Base-by-base conservation (phyloP, 2,888 invertebrate genomes). In the Teinopalpus imperialis region DNA sequence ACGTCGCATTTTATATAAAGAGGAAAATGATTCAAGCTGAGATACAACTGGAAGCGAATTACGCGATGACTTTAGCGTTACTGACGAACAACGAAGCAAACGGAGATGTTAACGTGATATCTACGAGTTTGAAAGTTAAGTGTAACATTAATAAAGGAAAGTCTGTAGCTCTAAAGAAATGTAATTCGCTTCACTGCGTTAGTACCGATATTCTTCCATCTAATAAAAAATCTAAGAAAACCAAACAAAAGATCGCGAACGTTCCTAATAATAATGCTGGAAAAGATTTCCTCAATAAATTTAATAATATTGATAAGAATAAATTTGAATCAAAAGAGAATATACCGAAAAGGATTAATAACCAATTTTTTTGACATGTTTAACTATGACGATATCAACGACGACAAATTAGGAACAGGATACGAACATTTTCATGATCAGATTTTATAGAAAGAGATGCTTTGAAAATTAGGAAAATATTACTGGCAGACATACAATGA, bases 11-110 rank as follows among this genome's bases (percentile, higher is more conserved):
- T 45, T 81, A 71, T 20, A 71, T 78, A 7, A 67, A 67, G 14
- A 66, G 66, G 6, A 66, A 69, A 32, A 57, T 62, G 49, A 27
- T 75, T 0, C 58, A 67, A 35, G 67, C 70, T 1, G 79, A 81
- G 37, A 43, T 79, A 13, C 49, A 59, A 1, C 57, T 66, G 45
- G 59, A 63, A 7, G 57, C 47, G 1, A 66, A 64, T 18, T 63
- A 63, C 13, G 62, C 70, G 0, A 66, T 47, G 29, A 61, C 36
- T 23, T 64, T 73, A 18, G 57, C 47, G 39, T 72, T 68, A 20
- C 47, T 54, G 7, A 39, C 35, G 7, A 40, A n/a, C n/a, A n/a
- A 40, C 5, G 3, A 23, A 14, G 8, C 0, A 4, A 14, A 10
- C 1, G 20, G 27, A 16, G 30, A 16, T 2, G 9, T 12, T n/a